Evolutionary conservation across 2,797 vertebrate genomes (phyloP).

Genomic region (Melanotaenia pygmaea): DNA sequence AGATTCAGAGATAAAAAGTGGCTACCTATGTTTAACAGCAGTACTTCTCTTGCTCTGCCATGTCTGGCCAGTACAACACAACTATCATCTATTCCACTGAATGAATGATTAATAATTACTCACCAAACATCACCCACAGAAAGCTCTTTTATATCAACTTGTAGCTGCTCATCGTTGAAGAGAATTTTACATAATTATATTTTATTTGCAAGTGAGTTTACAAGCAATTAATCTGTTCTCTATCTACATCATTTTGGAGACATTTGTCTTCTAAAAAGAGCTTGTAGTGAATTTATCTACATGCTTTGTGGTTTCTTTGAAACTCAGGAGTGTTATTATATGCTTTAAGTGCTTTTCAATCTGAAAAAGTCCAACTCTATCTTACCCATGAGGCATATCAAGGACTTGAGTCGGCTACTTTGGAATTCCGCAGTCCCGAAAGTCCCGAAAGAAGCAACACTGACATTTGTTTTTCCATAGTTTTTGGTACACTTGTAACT

Average conservation of each 20-base stretch:
- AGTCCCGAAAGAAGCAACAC: slow-evolving; percentile 28
- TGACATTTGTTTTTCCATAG: slow-evolving; percentile 32
- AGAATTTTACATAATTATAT: slow-evolving; percentile 35
- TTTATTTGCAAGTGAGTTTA: slow-evolving; percentile 41
- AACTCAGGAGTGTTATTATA: slow-evolving; percentile 49
- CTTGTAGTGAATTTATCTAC: slow-evolving; percentile 34
- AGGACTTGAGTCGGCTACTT: slow-evolving; percentile 10
- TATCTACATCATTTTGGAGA: slow-evolving; percentile 40
- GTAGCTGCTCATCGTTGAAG: slow-evolving; percentile 1
- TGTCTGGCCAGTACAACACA: slow-evolving; percentile 36
- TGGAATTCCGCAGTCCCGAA: slow-evolving; percentile 15
- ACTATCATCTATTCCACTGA: slow-evolving; percentile 1
- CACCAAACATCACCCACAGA: neutral
- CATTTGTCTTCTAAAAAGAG: slow-evolving; percentile 39
- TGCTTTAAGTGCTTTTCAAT: slow-evolving; percentile 34
- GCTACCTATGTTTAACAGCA: slow-evolving; percentile 55
- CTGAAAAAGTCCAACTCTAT: slow-evolving; percentile 35
- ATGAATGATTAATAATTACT: slow-evolving; percentile 20
- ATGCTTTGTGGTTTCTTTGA: slow-evolving; percentile 38
- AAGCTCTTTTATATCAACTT: slow-evolving; percentile 15
- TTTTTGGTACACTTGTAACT: slow-evolving; percentile 19
- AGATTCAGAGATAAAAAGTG: slow-evolving; percentile 74
- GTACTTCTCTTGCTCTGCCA: slow-evolving; percentile 41
- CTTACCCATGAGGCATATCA: slow-evolving; percentile 30
- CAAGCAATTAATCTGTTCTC: slow-evolving; percentile 54